Evolutionary conservation across 2,888 invertebrate species (phyloP), one percentile per base, ranked within the genome.

Genomic region (Xylota sylvarum): DNA sequence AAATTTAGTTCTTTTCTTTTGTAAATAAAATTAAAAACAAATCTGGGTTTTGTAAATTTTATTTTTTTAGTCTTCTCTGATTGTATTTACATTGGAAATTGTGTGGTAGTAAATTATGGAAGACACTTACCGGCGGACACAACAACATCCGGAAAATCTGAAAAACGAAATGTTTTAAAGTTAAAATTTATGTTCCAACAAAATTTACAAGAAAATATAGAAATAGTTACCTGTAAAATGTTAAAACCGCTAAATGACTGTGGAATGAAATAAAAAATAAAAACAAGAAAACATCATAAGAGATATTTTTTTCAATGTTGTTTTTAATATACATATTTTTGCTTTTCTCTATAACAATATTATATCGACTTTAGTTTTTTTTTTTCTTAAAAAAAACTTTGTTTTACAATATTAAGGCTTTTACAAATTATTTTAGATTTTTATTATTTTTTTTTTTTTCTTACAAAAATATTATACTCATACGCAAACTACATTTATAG

Each of bases 311-410:
- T 88, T 88, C 58, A 70, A 87, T 89, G 79, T 88, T 87, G 37
- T 76, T 88, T 86, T 87, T 88, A 85, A 81, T 85, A 81, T 85
- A 87, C 83, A 83, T 80, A 88, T 88, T 86, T 89, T 88, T 88
- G 88, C 80, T 88, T 89, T 88, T 83, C 88, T 88, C 88, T 88
- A 88, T 88, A 89, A 89, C 89, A 89, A 89, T 88, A 89, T 89
- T 88, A 88, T 87, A 87, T 87, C 73, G 81, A 80, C 76, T 81
- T 88, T 65, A 73, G 56, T 81, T 84, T 67, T 73, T 40, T 40
- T 48, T 60, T 73, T 65, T 74, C 50, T 48, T 65, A 83, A 56
- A 85, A 85, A 87, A 82, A 73, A 87, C 76, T 85, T 88, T 81
- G 69, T 69, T 82, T 67, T 70, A 78, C 64, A 73, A 73, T 78